Base-by-base conservation (phyloP, 2,113 vertebrate species). In the Columba janthina region DNA sequence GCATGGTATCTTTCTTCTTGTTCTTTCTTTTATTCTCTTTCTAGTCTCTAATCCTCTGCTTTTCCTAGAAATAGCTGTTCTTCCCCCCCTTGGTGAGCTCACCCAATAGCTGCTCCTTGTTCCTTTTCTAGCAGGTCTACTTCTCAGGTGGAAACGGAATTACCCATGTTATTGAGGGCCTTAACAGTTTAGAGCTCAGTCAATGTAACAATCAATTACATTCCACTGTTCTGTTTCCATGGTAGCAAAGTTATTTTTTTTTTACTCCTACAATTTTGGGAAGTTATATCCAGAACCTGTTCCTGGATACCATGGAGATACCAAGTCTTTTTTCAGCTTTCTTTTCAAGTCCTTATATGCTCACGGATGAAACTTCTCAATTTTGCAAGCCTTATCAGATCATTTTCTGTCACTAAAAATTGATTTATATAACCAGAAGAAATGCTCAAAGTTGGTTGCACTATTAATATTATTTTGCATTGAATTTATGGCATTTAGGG, bases 221-320 rank as follows among this genome's bases (percentile, higher is more conserved):
- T 83, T 78, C 66, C 71, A 50, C 90, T 44, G 14, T 75, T 94
- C 85, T 62, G 96, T 97, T 96, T 90, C 92, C 90, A 94, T 93
- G 75, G 94, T 34, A 96, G 50, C 92, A 79, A 90, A 91, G 85
- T 88, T 80, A 54, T 5, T 12, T 70, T 76, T 12, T 87, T 88
- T 85, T 85, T 28, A 32, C 61, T 80, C 50, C 54, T 85, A 69
- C 88, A 90, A 10, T 76, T 95, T 91, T 90, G 74, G 62, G 36
- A 92, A 90, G 58, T 95, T 94, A 76, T 66, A 94, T 94, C 56
- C 84, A 91, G 92, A 93, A 80, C 19, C 62, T 62, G 31, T 46
- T 91, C 14, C 71, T 85, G 40, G 71, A 46, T 93, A 70, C 94
- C 94, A 95, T 96, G 94, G 95, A 95, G 94, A 94, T 62, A 51